Base-by-base conservation (phyloP, 2,113 vertebrate species). In the Archocentrus centrarchus region DNA sequence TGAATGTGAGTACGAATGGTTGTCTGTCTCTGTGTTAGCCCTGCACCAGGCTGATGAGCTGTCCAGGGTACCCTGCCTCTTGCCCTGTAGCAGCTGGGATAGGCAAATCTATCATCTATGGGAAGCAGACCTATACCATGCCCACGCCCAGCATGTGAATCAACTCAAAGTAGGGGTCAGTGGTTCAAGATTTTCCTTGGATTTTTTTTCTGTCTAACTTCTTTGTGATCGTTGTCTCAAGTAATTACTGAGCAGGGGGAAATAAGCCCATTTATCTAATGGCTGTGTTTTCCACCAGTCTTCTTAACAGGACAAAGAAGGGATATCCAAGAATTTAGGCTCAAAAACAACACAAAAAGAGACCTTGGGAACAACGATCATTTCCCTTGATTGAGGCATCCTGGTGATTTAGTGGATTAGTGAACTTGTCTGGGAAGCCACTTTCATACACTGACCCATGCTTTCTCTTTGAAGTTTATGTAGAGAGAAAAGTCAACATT, bases 301-400 rank as follows among this genome's bases (percentile, higher is more conserved):
- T 77, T 30, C 30, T 79, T 64, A 75, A 76, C 22, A 68, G 66
- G 37, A 86, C 80, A 86, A 86, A 82, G 55, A 61, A 22, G 59
- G 75, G 87, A 86, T 59, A 89, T 86, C 62, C 73, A 90, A 87
- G 15, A 87, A 60, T 76, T 84, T 41, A 68, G 32, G 62, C 53
- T 81, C 7, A 9, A 77, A 79, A 82, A 55, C 75, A 86, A 68
- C 4, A 80, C 62, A 88, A 76, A 84, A 50, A 60, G 58, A 57
- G 35, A 77, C 37, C 59, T 82, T 73, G 78, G 59, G 59, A 82
- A 86, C 86, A 88, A 80, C 82, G 61, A 82, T 11, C 2, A 24
- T 64, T 81, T 62, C 68, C 68, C 37, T 60, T 53, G 17, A 79
- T 57, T 9, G 24, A 13, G 75, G 62, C 37, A 57, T 73, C 78